These are phyloP conservation scores for Melolontha melolontha DNA, from an alignment of 2,888 invertebrate genomes.

Conservation along the genomic window DNA sequence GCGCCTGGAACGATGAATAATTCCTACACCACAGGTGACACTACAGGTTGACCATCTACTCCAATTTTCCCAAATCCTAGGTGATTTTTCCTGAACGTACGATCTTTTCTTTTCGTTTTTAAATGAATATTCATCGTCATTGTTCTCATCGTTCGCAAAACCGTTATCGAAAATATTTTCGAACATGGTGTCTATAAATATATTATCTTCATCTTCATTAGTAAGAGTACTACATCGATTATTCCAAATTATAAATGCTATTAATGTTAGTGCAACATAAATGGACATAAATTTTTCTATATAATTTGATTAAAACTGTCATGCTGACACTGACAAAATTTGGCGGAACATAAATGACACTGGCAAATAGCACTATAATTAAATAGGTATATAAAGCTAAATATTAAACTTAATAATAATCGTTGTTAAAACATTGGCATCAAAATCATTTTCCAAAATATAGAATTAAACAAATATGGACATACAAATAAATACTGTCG, in stretches of 20 bases:
- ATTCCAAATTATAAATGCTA: constrained; percentile 12
- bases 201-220: constrained; percentile 5
- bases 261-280: constrained; percentile 19
- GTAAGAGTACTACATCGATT: neutral
- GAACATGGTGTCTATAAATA: constrained; percentile 9
- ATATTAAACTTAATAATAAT: no score
- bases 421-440: no score
- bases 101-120: constrained; percentile 13
- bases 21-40: constrained; percentile 64
- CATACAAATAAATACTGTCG: no score
- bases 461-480: no score
- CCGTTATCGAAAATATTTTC: constrained; percentile 5
- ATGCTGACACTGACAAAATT: constrained; percentile 11
- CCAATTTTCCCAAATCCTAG: constrained; percentile 65
- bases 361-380: neutral
- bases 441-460: no score
- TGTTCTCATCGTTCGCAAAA: neutral
- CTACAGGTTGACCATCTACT: constrained; percentile 65
- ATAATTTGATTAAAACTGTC: constrained; percentile 18
- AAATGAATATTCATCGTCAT: neutral
- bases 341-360: neutral
- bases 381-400: no score
- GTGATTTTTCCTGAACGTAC: constrained; percentile 24
- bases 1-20: constrained; percentile 65
- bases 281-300: constrained; percentile 23